These are phyloP conservation scores for Orthonyx spaldingii DNA, from an alignment of 2,113 vertebrate genomes.

Conservation along the genomic window DNA sequence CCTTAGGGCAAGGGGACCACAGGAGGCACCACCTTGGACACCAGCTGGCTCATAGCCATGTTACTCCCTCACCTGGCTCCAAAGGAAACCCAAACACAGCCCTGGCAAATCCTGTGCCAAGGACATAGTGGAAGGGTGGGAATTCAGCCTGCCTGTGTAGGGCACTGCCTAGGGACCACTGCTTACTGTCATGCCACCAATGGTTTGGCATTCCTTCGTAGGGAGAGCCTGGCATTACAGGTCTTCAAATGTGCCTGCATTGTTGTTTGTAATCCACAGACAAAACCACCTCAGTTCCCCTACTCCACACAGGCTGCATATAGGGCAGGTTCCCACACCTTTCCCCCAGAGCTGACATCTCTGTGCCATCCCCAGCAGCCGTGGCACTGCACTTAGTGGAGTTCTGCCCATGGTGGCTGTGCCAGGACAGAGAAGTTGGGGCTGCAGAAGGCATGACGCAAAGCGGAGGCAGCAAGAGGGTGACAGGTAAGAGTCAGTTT, in stretches of 20 bases:
- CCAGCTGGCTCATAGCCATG: fast-evolving
- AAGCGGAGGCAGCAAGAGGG: not conserved
- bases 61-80: not conserved
- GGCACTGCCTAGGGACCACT: not conserved
- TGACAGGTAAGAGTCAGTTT: not conserved
- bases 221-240: not conserved
- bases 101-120: not conserved
- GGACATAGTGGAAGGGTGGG: not conserved
- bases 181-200: not conserved
- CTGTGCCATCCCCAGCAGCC: not conserved
- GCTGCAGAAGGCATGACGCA: not conserved
- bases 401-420: not conserved
- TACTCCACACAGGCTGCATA: not conserved
- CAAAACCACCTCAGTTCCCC: not conserved
- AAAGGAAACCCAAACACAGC: not conserved
- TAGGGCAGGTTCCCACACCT: not conserved
- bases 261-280: not conserved
- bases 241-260: too few relatives aligned
- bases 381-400: fast-evolving
- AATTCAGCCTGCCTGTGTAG: not conserved
- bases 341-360: not conserved
- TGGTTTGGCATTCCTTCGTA: not conserved
- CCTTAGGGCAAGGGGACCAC: not conserved
- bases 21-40: fast-evolving
- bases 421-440: not conserved